phyloP scores from a whole-genome alignment of 2,888 invertebrate species.

The Anthoptus insignis region DNA sequence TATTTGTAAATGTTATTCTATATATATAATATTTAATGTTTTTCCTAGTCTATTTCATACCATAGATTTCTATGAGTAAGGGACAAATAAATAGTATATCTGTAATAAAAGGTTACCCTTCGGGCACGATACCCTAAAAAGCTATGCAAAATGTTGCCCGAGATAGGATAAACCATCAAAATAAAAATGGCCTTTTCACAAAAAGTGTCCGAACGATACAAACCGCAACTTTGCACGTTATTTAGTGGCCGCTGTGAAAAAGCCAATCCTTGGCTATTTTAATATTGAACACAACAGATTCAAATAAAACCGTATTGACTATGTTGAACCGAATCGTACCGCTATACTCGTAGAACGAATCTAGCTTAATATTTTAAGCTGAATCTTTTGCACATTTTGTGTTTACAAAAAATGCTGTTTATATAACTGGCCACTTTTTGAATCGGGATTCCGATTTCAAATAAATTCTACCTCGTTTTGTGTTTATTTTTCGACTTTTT shows the following conservation, averaged over 20 bases:
- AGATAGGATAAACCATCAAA: slow-evolving; percentile 6
- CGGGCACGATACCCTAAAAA: too few relatives aligned
- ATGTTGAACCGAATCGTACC: too few relatives aligned
- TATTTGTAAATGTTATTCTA: too few relatives aligned
- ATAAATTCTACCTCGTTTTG: too few relatives aligned
- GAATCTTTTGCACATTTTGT: neutral
- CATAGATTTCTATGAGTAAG: too few relatives aligned
- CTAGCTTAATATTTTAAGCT: neutral
- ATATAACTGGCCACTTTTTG: neutral
- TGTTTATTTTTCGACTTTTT: too few relatives aligned
- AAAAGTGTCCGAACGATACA: slow-evolving; percentile 22
- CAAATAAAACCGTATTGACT: neutral
- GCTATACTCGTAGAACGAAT: neutral
- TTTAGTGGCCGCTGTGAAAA: slow-evolving; percentile 2
- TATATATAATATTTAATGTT: too few relatives aligned
- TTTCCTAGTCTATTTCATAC: too few relatives aligned
- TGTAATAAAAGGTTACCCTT: too few relatives aligned
- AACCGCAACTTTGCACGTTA: slow-evolving; percentile 9
- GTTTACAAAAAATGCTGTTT: neutral
- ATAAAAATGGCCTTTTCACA: slow-evolving; percentile 6
- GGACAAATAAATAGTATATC: too few relatives aligned
- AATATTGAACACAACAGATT: slow-evolving; percentile 8
- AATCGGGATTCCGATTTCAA: neutral
- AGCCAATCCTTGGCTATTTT: slow-evolving; percentile 3
- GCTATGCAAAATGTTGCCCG: slow-evolving; percentile 3